These are phyloP conservation scores for Oceanodroma leucorhoa DNA, from an alignment of 2,797 vertebrate species.

Conservation along the genomic window DNA sequence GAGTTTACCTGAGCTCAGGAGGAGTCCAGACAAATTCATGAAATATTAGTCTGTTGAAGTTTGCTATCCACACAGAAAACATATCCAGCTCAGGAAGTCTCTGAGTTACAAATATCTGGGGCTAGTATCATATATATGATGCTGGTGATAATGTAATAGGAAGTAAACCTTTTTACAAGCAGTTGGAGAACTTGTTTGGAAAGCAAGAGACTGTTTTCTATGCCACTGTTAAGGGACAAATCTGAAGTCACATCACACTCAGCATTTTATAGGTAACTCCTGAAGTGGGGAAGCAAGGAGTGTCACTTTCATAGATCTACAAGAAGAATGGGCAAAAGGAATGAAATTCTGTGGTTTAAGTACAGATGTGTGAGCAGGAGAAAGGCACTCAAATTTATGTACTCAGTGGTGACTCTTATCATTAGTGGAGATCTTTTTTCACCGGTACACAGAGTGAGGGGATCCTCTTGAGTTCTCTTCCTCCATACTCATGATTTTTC, in stretches of 20 bases:
- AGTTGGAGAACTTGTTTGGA: neutral
- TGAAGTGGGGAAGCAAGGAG: neutral
- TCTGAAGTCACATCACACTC: neutral
- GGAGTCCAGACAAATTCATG: neutral
- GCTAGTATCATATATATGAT: neutral
- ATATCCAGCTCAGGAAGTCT: neutral
- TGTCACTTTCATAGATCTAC: neutral
- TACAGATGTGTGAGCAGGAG: neutral
- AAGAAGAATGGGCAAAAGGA: neutral
- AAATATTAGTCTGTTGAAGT: neutral
- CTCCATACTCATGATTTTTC: neutral
- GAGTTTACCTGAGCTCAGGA: neutral
- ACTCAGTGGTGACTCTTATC: neutral
- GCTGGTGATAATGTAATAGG: neutral
- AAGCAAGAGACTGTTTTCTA: neutral
- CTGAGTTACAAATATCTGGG: neutral
- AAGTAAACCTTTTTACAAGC: neutral
- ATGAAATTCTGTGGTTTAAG: neutral
- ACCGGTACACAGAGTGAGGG: neutral
- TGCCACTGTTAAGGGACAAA: neutral
- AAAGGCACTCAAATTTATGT: neutral
- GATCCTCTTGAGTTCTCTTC: neutral
- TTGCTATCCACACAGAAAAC: neutral
- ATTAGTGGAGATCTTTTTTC: neutral
- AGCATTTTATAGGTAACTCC: neutral